These are phyloP conservation scores for Collichthys lucidus DNA, from an alignment of 2,113 vertebrate genomes.

Conservation along the genomic window DNA sequence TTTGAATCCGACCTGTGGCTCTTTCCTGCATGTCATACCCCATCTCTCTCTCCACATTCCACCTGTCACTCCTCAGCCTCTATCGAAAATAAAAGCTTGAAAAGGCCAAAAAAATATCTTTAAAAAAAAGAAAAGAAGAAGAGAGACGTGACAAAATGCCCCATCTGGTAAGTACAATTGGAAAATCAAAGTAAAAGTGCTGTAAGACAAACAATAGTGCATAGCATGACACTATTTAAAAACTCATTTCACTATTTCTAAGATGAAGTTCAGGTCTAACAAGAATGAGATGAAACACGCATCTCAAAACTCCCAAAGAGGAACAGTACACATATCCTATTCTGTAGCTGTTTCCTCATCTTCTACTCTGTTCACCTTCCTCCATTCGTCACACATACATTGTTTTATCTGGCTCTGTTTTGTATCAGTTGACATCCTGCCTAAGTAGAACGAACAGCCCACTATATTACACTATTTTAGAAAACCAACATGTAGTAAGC, in stretches of 20 bases:
- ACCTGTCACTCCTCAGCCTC: no score
- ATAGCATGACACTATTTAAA: no score
- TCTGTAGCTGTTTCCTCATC: not conserved
- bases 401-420: constrained; percentile 14
- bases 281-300: not conserved
- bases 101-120: no score
- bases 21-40: no score
- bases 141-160: not conserved
- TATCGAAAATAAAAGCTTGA: no score
- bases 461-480: not conserved
- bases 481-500: not conserved
- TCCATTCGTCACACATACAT: not conserved
- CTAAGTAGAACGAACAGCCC: not conserved
- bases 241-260: not conserved
- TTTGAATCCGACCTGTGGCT: no score
- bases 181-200: not conserved
- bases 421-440: not conserved
- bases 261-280: not conserved
- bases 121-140: not conserved
- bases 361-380: not conserved
- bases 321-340: not conserved
- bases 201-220: not conserved
- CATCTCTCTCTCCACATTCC: no score
- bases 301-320: not conserved
- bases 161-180: not conserved